A percentile compares a stretch with the other conserved stretches of the same genome.
These are phyloP conservation scores for Taeniopygia guttata DNA, from an alignment of 2,797 vertebrate species.

Conservation along the genomic window DNA sequence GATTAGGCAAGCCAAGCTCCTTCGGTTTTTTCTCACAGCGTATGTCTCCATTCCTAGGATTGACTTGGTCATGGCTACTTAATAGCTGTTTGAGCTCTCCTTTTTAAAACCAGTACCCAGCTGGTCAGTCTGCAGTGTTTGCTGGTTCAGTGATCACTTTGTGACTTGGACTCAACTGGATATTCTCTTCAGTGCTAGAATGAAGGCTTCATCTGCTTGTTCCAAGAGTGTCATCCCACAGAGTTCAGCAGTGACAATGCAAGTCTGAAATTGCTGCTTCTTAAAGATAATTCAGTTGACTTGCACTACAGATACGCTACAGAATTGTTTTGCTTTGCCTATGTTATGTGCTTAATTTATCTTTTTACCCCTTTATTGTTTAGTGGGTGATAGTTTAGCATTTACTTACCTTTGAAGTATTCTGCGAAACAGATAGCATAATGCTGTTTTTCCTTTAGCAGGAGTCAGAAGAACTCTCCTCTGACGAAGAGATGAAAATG, in stretches of 20 bases:
- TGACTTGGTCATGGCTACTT: not conserved
- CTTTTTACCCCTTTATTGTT: not conserved
- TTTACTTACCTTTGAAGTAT: not conserved
- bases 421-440: not conserved
- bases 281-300: not conserved
- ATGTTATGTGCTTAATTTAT: not conserved
- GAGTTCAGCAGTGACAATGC: not conserved
- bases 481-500: constrained; percentile 97
- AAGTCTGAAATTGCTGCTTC: not conserved
- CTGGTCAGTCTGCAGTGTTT: not conserved
- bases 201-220: not conserved
- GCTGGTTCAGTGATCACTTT: not conserved
- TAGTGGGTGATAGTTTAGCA: not conserved
- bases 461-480: constrained; percentile 96
- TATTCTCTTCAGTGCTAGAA: not conserved
- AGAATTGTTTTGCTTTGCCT: not conserved
- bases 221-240: not conserved
- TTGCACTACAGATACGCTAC: not conserved
- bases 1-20: not conserved
- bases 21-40: not conserved
- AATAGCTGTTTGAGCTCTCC: not conserved
- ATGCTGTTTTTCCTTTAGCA: constrained; percentile 57
- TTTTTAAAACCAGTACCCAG: not conserved
- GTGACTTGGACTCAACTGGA: not conserved
- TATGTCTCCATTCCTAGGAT: not conserved